Evolutionary conservation across 2,113 vertebrate species (phyloP).

Genomic region (Lethenteron camtschaticum): DNA sequence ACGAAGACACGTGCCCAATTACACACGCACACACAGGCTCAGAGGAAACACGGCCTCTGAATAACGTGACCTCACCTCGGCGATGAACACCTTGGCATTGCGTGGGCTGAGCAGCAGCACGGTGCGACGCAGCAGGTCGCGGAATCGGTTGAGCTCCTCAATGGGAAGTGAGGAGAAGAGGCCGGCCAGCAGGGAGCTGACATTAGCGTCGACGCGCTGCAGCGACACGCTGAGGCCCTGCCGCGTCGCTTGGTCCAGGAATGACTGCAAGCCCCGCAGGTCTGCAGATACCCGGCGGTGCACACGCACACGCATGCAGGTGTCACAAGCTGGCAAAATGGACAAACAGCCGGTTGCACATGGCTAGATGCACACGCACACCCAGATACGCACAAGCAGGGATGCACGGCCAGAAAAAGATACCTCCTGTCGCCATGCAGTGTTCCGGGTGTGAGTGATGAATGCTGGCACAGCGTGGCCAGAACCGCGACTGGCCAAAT

Average conservation of each 20-base stretch:
- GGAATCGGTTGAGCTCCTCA: constrained; percentile 74
- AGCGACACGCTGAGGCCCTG: constrained; percentile 73
- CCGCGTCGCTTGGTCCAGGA: constrained; percentile 74
- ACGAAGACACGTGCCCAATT: no score
- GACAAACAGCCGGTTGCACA: neutral
- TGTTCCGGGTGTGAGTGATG: no score
- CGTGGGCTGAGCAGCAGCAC: constrained; percentile 70
- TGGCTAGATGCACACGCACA: neutral
- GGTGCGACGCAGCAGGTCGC: constrained; percentile 67
- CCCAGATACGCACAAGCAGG: neutral
- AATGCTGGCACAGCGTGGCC: no score
- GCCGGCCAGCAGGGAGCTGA: constrained; percentile 70
- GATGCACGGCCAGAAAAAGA: neutral
- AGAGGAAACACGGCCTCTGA: no score
- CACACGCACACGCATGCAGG: no score
- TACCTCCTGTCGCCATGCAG: no score
- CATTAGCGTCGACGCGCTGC: constrained; percentile 83
- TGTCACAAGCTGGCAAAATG: neutral
- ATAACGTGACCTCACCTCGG: constrained; percentile 33
- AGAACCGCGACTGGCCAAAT: no score
- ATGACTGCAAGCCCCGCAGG: constrained; percentile 71
- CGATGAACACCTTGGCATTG: constrained; percentile 78
- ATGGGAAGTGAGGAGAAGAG: constrained; percentile 93
- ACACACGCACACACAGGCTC: no score
- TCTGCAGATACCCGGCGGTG: constrained; percentile 24